Evolutionary conservation across 2,113 vertebrate species (phyloP), one percentile per base, ranked within the genome.

Genomic region (Paralichthys olivaceus): DNA sequence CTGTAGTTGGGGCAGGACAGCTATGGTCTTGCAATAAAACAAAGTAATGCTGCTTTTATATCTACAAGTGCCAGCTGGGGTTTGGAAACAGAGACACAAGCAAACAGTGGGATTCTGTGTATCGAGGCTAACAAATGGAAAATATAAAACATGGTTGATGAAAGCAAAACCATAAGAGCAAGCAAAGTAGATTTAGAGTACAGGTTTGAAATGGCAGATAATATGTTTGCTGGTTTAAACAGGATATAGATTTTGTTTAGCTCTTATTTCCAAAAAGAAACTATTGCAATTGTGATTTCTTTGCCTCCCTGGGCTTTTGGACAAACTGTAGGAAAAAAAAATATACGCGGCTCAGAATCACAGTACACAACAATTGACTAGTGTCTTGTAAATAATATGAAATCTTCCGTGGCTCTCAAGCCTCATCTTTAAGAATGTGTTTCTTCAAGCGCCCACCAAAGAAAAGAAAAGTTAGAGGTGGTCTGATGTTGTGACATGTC

Each of bases 401-500:
- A 55, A 76, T 68, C 26, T 49, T 34, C 11, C 66, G 15, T 23
- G 37, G 7, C 26, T 83, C 22, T 56, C 32, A 51, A 66, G 66
- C 59, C 20, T 40, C 1, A 2, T 66, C 29, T 69, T 57, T 29
- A 49, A 56, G 79, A 80, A 53, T 63, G 26, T 17, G 59, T 71
- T 66, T 78, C 32, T 47, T 56, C 20, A 23, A 9, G 55, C 0
- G 14, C 64, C 20, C 59, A 23, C 22, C 8, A 60, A 43, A 29
- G 34, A 34, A 45, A 23, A 76, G 2, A 43, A 53, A 20, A 72
- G 71, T 76, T 49, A 37, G 47, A 67, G 84, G 87, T 78, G 79
- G 69, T 79, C 81, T 14, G 3, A 20, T 90, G 86, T 89, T 81
- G 79, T 83, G 86, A 92, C 86, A 87, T 43, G 83, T 90, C 82